phyloP scores from a whole-genome alignment of 1,140 invertebrate genomes.

The Nasonia giraulti region DNA sequence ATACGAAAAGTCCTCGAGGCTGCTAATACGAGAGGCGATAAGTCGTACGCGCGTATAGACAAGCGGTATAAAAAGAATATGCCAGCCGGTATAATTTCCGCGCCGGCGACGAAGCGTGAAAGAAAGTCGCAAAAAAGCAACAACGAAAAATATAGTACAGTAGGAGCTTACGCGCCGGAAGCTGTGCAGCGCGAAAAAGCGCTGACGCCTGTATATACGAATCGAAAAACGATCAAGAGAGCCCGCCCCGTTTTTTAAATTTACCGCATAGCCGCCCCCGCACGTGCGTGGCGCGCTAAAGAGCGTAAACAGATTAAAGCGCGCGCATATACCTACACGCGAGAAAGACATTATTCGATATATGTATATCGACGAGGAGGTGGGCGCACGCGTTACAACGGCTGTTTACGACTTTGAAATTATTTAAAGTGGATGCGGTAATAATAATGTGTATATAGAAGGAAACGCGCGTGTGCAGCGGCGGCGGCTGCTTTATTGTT shows the following conservation, averaged over 20 bases:
- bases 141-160: not conserved
- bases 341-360: not conserved
- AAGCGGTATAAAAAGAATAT: not conserved
- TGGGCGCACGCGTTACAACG: no score
- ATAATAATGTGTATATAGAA: not conserved
- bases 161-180: no score
- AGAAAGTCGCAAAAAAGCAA: conserved; percentile 11
- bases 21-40: conserved; percentile 5
- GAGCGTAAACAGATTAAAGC: no score
- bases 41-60: no score
- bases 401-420: not conserved
- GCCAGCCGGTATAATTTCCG: not conserved
- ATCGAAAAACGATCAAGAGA: conserved; percentile 37
- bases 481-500: not conserved
- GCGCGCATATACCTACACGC: no score
- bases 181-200: not conserved
- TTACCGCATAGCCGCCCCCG: no score
- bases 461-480: not conserved
- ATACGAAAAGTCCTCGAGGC: not conserved
- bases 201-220: not conserved
- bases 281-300: no score
- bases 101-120: not conserved
- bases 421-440: not conserved
- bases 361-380: no score
- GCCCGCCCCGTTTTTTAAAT: not conserved